Percentiles rank a stretch among this genome's conserved stretches.
These are phyloP conservation scores for Onychomys arenicola DNA, from an alignment of 2,797 vertebrate species.

Conservation along the genomic window DNA sequence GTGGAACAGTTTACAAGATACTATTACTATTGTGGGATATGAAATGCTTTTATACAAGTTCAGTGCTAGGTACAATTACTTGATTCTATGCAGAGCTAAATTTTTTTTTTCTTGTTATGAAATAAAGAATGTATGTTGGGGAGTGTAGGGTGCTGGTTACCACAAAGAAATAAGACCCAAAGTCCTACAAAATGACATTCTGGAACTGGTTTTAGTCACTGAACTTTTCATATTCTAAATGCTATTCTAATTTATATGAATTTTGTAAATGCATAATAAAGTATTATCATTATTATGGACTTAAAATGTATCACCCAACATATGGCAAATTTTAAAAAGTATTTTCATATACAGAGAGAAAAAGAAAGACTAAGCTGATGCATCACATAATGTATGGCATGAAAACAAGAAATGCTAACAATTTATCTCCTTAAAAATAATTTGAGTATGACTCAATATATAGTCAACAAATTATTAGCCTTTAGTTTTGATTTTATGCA, in stretches of 20 bases:
- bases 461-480: constrained; percentile 28
- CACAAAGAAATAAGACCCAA: constrained; percentile 24
- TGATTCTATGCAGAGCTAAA: background rate
- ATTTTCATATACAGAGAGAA: constrained; percentile 32
- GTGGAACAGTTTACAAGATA: background rate
- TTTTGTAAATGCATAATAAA: constrained; percentile 62
- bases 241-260: constrained; percentile 21
- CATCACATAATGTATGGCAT: constrained; percentile 40
- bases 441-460: constrained; percentile 29
- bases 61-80: background rate
- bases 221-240: constrained; percentile 55
- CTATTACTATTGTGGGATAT: background rate
- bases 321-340: constrained; percentile 59
- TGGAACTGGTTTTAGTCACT: constrained; percentile 4
- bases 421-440: constrained; percentile 51
- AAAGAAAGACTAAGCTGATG: constrained; percentile 45
- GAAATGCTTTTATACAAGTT: constrained; percentile 39
- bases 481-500: constrained; percentile 20
- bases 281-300: constrained; percentile 63
- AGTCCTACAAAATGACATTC: constrained; percentile 38
- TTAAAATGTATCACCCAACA: constrained; percentile 70
- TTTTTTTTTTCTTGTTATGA: constrained; percentile 44
- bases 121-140: constrained; percentile 1
- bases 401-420: constrained; percentile 59
- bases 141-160: background rate